Conservation (phyloP, 2,797 vertebrate genomes). For the Lithobates sylvaticus region DNA sequence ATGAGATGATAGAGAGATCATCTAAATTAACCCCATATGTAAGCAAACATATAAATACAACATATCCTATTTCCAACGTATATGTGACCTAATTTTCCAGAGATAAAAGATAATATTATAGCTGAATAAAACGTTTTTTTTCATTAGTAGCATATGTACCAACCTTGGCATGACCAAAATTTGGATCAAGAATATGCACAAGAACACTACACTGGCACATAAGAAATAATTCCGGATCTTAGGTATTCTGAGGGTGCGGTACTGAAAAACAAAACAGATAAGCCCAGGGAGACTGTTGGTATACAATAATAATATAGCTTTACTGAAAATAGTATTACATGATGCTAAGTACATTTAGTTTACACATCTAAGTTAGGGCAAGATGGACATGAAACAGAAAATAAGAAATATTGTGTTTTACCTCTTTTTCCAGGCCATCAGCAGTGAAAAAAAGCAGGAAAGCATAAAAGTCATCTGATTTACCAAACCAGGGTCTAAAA, state of each 20-base stretch:
- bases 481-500: conserved; percentile 87
- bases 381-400: not conserved
- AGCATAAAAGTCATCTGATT: conserved; percentile 85
- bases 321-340: not conserved
- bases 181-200: conserved; percentile 91
- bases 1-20: no score
- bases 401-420: conserved; percentile 62
- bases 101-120: no score
- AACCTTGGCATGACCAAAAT: conserved; percentile 82
- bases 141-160: conserved; percentile 1
- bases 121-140: no score
- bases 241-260: conserved; percentile 88
- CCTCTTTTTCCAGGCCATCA: conserved; percentile 91
- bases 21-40: no score
- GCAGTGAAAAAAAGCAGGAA: conserved; percentile 89
- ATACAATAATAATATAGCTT: not conserved
- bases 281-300: no score
- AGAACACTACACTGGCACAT: conserved; percentile 88
- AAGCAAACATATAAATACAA: no score
- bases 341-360: not conserved
- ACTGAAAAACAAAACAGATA: conserved; percentile 75
- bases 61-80: no score
- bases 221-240: conserved; percentile 88
- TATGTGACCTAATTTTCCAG: no score
- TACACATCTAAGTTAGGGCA: not conserved